Percentiles rank a stretch among this genome's conserved stretches.
Conservation (phyloP, 1,140 invertebrate species). For the Apis cerana region DNA sequence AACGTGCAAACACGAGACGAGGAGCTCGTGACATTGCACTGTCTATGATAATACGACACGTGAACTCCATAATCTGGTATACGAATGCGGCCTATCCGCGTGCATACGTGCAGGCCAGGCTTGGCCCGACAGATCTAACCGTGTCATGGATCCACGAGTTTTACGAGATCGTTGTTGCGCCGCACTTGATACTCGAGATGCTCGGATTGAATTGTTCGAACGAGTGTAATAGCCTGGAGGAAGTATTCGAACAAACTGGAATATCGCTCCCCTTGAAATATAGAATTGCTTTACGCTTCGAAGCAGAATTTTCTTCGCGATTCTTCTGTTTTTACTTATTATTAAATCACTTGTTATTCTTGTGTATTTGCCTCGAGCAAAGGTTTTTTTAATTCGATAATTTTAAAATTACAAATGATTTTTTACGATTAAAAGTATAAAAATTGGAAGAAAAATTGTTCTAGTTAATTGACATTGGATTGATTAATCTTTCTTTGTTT, state of each 20-base stretch:
- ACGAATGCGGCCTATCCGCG: constrained; percentile 38
- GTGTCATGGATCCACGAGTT: constrained; percentile 53
- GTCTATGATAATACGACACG: constrained; percentile 69
- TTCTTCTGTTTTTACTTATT: not conserved
- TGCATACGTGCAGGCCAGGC: constrained; percentile 36
- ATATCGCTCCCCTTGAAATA: not conserved
- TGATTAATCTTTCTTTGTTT: no score
- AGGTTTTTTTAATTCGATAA: not conserved
- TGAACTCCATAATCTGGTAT: constrained; percentile 65
- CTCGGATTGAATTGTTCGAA: constrained; percentile 30
- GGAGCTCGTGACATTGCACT: constrained; percentile 66
- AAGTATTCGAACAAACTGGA: not conserved
- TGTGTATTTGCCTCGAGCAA: not conserved
- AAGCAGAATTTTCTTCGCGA: not conserved
- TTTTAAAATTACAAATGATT: no score
- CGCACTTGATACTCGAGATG: constrained; percentile 25
- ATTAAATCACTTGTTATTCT: not conserved
- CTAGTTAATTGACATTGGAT: no score
- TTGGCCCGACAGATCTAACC: constrained; percentile 39
- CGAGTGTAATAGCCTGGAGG: not conserved
- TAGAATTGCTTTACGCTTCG: not conserved
- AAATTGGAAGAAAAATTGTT: no score
- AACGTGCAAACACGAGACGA: constrained; percentile 61
- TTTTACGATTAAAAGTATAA: no score
- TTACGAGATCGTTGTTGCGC: constrained; percentile 34